phyloP scores from a whole-genome alignment of 1,140 invertebrate genomes.

The Limonius californicus region DNA sequence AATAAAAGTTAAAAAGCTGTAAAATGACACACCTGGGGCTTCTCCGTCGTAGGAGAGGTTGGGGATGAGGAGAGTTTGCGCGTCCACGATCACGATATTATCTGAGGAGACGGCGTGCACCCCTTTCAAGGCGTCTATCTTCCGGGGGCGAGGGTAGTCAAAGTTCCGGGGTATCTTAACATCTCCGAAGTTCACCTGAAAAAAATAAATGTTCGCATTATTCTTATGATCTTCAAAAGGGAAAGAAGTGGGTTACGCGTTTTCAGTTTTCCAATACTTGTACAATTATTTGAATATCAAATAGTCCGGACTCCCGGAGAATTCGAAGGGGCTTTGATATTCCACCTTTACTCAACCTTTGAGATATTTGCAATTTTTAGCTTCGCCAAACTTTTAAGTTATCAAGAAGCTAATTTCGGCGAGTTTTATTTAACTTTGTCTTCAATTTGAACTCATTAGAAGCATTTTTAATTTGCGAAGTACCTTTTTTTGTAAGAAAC shows the following conservation, averaged over 20 bases:
- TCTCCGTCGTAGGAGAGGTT: slow-evolving; percentile 86
- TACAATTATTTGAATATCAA: neutral
- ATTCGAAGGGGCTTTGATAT: no score
- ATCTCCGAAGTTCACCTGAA: slow-evolving; percentile 86
- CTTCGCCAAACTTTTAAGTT: no score
- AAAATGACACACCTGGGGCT: slow-evolving; percentile 62
- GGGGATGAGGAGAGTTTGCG: slow-evolving; percentile 83
- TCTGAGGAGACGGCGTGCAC: slow-evolving; percentile 82
- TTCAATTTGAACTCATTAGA: no score
- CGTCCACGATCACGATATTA: slow-evolving; percentile 82
- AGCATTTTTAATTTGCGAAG: no score
- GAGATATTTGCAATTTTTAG: no score
- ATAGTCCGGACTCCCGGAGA: neutral
- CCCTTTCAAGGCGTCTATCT: slow-evolving; percentile 68
- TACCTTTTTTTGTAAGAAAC: no score
- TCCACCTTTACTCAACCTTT: no score
- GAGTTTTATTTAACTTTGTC: no score
- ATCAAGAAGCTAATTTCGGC: no score
- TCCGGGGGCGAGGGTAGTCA: slow-evolving; percentile 79
- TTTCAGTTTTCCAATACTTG: neutral
- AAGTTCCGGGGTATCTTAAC: slow-evolving; percentile 73
- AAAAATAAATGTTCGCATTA: slow-evolving; percentile 15
- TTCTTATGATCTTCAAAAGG: neutral
- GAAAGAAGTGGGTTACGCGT: neutral
- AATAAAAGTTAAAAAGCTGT: slow-evolving; percentile 15